A percentile compares a stretch with the other conserved stretches of the same genome.
Evolutionary conservation across 2,888 invertebrate species (phyloP).

Genomic region (Phlogophora meticulosa): DNA sequence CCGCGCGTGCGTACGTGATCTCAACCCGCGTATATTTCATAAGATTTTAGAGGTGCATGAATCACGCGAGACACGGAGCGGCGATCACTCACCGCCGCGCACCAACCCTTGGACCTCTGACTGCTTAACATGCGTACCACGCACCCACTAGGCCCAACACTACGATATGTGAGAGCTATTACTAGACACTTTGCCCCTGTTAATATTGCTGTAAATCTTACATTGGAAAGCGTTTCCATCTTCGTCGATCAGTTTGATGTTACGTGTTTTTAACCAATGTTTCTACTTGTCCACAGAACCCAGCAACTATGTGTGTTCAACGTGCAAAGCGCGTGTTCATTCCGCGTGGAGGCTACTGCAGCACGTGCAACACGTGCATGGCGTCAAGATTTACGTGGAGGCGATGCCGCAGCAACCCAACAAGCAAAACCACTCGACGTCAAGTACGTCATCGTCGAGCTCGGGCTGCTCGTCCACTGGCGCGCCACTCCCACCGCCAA

Average conservation of each 20-base stretch:
- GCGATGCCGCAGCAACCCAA: conserved; percentile 85
- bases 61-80: conserved; percentile 89
- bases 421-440: conserved; percentile 91
- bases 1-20: conserved; percentile 89
- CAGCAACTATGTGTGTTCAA: conserved; percentile 97
- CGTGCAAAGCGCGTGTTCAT: conserved; percentile 97
- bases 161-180: conserved; percentile 91
- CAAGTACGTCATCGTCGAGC: conserved; percentile 91
- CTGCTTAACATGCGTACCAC: conserved; percentile 88
- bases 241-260: conserved; percentile 54
- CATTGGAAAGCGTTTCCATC: conserved; percentile 80
- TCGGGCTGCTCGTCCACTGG: conserved; percentile 90
- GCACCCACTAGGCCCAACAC: conserved; percentile 88
- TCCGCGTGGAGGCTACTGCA: conserved; percentile 99
- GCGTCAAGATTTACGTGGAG: conserved; percentile 97
- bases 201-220: conserved; percentile 90
- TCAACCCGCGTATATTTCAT: conserved; percentile 90
- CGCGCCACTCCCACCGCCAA: conserved; percentile 91
- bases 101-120: conserved; percentile 85
- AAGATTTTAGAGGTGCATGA: conserved; percentile 91
- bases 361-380: conserved; percentile 98
- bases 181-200: conserved; percentile 91
- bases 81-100: conserved; percentile 89
- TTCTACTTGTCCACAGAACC: conserved; percentile 94
- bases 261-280: conserved; percentile 69